These are phyloP conservation scores for Oscheius sp. DNA, from an alignment of 2,888 invertebrate species.

Conservation along the genomic window DNA sequence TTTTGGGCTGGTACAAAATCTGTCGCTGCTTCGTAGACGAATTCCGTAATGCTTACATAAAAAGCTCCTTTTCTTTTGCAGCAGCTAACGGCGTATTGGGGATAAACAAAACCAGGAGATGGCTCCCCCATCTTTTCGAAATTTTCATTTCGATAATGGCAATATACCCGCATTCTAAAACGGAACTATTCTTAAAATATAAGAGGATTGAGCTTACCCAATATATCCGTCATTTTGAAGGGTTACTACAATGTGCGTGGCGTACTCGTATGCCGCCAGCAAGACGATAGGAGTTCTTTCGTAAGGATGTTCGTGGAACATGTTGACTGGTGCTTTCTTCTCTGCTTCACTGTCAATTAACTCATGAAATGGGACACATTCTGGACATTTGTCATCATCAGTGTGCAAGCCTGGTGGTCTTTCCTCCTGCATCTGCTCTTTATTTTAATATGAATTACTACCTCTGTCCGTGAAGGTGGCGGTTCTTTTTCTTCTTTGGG, in stretches of 20 bases:
- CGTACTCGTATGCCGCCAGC: conserved; percentile 23
- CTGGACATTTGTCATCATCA: background rate
- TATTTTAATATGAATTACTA: too few species aligned
- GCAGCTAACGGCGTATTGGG: conserved; percentile 8
- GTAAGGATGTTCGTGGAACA: background rate
- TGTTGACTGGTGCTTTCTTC: background rate
- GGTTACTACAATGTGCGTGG: conserved; percentile 12
- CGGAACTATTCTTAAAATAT: background rate
- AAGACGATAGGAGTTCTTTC: conserved; percentile 5
- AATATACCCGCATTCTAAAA: background rate
- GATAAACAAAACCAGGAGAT: conserved; percentile 5
- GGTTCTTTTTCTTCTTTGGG: too few species aligned
- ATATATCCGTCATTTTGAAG: conserved; percentile 14
- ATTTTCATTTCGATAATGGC: conserved; percentile 4
- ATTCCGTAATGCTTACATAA: conserved; percentile 22
- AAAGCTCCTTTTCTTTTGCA: conserved; percentile 13
- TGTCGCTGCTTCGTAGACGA: background rate
- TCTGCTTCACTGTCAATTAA: background rate
- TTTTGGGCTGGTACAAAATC: conserved; percentile 6
- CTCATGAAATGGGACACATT: conserved; percentile 7
- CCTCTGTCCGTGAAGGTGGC: too few species aligned
- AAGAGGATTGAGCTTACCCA: conserved; percentile 1
- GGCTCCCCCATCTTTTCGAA: conserved; percentile 22
- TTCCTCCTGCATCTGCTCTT: too few species aligned
- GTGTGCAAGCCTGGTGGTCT: too few species aligned